phyloP scores from a whole-genome alignment of 1,140 invertebrate species.

The Stenopsyche tienmushanensis region DNA sequence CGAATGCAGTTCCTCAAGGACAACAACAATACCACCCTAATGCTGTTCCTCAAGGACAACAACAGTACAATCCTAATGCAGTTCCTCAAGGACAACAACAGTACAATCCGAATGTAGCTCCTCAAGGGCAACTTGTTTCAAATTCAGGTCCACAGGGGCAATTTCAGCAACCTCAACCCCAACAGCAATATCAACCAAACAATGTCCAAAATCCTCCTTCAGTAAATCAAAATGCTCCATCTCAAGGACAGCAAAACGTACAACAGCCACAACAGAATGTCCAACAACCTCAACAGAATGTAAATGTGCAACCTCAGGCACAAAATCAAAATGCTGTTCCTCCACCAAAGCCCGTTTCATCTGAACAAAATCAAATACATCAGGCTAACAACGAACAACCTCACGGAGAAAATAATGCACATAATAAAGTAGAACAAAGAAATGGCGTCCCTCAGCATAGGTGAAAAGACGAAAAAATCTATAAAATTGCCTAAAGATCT shows the following conservation, averaged over 20 bases:
- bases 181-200: slow-evolving; percentile 41
- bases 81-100: slow-evolving; percentile 42
- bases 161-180: slow-evolving; percentile 44
- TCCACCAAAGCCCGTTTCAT: too few relatives aligned
- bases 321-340: too few relatives aligned
- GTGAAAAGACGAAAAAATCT: too few relatives aligned
- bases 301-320: neutral
- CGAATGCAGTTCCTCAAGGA: slow-evolving; percentile 38
- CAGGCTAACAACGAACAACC: too few relatives aligned
- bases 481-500: too few relatives aligned
- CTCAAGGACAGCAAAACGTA: slow-evolving; percentile 18
- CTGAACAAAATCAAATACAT: too few relatives aligned
- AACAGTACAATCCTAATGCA: slow-evolving; percentile 35
- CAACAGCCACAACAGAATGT: slow-evolving; percentile 11
- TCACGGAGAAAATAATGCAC: too few relatives aligned
- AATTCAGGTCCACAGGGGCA: slow-evolving; percentile 43
- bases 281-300: slow-evolving; percentile 13
- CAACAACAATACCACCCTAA: slow-evolving; percentile 43
- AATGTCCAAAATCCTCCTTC: neutral
- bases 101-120: slow-evolving; percentile 1
- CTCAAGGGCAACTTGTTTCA: slow-evolving; percentile 39
- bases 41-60: slow-evolving; percentile 30
- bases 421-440: too few relatives aligned
- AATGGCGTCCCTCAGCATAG: too few relatives aligned
- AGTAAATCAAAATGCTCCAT: slow-evolving; percentile 12